These are phyloP conservation scores for Sepioteuthis lessoniana DNA, from an alignment of 2,888 invertebrate genomes.

Conservation along the genomic window DNA sequence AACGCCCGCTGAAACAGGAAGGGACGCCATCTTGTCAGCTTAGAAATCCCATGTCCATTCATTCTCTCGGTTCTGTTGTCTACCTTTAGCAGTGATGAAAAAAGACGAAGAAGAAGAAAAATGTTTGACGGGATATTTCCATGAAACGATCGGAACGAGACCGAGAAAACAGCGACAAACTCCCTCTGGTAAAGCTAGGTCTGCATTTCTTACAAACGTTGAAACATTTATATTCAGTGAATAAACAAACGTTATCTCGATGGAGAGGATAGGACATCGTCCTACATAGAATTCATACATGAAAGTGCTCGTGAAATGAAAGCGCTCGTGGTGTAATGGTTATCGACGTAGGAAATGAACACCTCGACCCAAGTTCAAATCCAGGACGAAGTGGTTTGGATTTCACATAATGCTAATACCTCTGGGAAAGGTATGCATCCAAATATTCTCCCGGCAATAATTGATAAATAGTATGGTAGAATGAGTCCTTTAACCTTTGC, in stretches of 20 bases:
- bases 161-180: neutral
- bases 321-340: no score
- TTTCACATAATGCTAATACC: no score
- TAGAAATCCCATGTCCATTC: neutral
- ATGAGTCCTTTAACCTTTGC: no score
- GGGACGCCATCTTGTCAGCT: constrained; percentile 3
- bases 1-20: neutral
- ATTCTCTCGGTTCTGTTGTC: neutral
- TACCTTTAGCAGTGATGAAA: neutral
- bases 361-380: no score
- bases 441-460: no score
- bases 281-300: no score
- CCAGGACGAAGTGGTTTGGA: no score
- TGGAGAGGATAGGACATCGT: neutral
- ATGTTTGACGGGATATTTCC: neutral
- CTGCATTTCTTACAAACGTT: neutral
- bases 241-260: neutral
- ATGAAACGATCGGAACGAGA: neutral
- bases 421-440: no score
- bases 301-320: no score
- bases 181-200: neutral
- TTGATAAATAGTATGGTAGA: no score
- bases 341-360: no score
- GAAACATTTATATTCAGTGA: constrained; percentile 33
- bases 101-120: neutral